Evolutionary conservation across 2,888 invertebrate species (phyloP), one percentile per base, ranked within the genome.

Genomic region (Agrenia bidenticulata): DNA sequence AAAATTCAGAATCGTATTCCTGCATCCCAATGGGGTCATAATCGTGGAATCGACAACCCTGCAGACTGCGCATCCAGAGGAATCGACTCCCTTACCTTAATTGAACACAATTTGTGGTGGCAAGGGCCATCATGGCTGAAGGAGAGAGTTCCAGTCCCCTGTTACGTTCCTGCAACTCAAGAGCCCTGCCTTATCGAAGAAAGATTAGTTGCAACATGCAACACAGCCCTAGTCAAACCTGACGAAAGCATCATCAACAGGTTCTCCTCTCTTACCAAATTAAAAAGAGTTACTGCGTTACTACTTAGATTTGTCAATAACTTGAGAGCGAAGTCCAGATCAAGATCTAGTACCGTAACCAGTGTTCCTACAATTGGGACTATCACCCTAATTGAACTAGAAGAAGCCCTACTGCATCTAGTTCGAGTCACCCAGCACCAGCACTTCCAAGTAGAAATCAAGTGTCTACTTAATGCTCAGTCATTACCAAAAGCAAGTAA

Each of bases 11-110:
- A 67, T 9, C 55, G 56, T 1, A 53, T 73, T 7, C 23, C 64
- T 9, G 49, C 56, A n/a, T 56, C 69, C 0, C 53, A 69, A 7
- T 76, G 77, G 77, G 49, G 64, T 53, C 75, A 78, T 62, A 73
- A 78, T 1, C 62, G 63, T 1, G 71, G 76, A 0, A 51, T 67
- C 1, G 57, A 69, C 7, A 79, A 79, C 64, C 78, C 78, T 0
- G 78, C 78, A 1, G 78, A 78, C 49, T 61, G 75, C 26, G 75
- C 76, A 0, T 58, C 61, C 2, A 32, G 65, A 27, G 45, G 45
- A 45, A 21, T 61, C 23, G n/a, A 27, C 4, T 15, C 42, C 21
- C 2, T 17, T 9, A 21, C 15, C 9, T 32, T 61, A 1, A n/a
- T 62, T 21, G 2, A 26, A 45, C 32, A 55, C 27, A n/a, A 21